Evolutionary conservation across 1,140 invertebrate genomes (phyloP).

Genomic region (Trichonephila clavata): DNA sequence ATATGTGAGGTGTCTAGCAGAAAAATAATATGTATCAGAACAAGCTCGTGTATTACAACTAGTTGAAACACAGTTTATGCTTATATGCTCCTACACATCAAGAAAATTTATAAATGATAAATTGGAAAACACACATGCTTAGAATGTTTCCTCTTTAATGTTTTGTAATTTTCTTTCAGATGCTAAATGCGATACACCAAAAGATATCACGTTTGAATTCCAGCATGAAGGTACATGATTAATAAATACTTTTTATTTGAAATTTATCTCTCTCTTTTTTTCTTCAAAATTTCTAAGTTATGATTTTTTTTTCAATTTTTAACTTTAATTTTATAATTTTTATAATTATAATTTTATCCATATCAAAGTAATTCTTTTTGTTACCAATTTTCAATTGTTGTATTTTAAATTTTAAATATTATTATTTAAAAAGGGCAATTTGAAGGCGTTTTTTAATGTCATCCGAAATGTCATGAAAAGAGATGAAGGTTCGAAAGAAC

Average conservation of each 20-base stretch:
- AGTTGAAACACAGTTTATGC: neutral
- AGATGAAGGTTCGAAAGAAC: no score
- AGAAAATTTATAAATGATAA: neutral
- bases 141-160: neutral
- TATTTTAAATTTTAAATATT: neutral
- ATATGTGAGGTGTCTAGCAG: no score
- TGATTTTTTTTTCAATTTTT: neutral
- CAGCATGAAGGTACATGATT: conserved; percentile 36
- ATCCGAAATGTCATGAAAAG: no score
- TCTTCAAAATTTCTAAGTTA: neutral
- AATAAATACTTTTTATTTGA: neutral
- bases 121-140: neutral
- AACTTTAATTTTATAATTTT: no score
- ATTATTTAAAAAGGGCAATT: neutral
- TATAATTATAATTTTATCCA: neutral
- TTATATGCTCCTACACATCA: neutral
- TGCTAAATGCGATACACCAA: conserved; percentile 14
- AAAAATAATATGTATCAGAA: neutral
- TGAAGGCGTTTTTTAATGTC: no score
- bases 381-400: neutral
- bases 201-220: conserved; percentile 44
- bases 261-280: neutral
- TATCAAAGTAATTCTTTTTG: neutral
- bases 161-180: neutral
- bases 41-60: neutral